A percentile compares a stretch with the other conserved stretches of the same genome.
Evolutionary conservation across 2,888 invertebrate species (phyloP).

Genomic region (Ectemnius continuus): DNA sequence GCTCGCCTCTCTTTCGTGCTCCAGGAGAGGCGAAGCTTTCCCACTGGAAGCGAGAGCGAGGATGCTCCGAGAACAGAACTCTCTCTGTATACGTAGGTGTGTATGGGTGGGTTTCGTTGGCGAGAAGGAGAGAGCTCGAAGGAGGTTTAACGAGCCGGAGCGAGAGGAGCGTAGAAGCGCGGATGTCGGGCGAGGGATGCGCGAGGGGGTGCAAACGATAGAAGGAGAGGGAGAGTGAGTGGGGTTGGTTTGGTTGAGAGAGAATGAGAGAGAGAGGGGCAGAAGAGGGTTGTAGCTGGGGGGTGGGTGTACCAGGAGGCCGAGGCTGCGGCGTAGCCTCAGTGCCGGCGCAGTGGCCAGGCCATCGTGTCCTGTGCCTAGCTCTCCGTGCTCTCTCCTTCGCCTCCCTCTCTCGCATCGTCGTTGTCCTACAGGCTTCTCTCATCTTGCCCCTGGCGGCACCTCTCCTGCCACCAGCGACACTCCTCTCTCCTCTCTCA

Average conservation of each 20-base stretch:
- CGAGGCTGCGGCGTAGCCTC: constrained; percentile 77
- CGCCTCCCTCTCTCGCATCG: constrained; percentile 42
- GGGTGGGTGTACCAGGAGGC: constrained; percentile 72
- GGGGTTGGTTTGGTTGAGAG: neutral
- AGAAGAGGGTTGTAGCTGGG: constrained; percentile 22
- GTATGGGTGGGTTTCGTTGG: neutral
- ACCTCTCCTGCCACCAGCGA: constrained; percentile 11
- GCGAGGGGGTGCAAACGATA: neutral
- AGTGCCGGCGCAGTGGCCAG: constrained; percentile 78
- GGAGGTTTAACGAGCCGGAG: neutral
- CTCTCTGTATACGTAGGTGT: neutral
- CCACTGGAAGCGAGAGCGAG: constrained; percentile 12
- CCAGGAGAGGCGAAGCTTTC: constrained; percentile 5
- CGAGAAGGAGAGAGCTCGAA: neutral
- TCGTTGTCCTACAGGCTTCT: constrained; percentile 52
- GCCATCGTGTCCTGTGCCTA: constrained; percentile 76
- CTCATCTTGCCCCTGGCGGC: constrained; percentile 30
- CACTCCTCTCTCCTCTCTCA: constrained; percentile 28
- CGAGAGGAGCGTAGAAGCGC: neutral
- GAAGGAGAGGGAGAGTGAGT: constrained; percentile 14
- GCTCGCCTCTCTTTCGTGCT: constrained; percentile 8
- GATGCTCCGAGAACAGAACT: neutral
- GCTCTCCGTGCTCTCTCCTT: constrained; percentile 55
- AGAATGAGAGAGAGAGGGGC: constrained; percentile 15
- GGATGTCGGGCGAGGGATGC: constrained; percentile 13